A percentile compares a stretch with the other conserved stretches of the same genome.
phyloP scores from a whole-genome alignment of 2,888 invertebrate species.

The Pardosa pseudoannulata region DNA sequence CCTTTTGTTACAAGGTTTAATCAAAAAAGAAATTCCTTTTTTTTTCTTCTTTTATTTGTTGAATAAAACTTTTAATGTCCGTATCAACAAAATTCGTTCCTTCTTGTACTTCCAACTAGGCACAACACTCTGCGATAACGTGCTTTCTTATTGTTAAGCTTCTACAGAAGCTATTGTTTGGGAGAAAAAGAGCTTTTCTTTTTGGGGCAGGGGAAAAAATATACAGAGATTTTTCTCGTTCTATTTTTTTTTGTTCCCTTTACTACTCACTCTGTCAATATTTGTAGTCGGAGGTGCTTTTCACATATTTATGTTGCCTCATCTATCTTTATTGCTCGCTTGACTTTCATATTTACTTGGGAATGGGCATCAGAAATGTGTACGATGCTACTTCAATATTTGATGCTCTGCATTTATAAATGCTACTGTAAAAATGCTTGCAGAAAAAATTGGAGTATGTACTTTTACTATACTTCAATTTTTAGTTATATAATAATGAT shows the following conservation, averaged over 20 bases:
- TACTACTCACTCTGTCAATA: not conserved
- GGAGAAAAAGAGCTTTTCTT: not conserved
- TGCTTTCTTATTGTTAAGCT: not conserved
- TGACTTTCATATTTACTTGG: not conserved
- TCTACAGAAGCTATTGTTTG: not conserved
- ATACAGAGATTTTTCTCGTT: not conserved
- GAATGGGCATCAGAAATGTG: not conserved
- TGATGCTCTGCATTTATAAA: not conserved
- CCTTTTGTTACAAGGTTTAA: not conserved
- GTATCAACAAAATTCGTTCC: not conserved
- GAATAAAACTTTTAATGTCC: not conserved
- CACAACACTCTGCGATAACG: not conserved
- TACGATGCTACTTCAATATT: not conserved
- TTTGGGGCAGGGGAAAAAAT: not conserved
- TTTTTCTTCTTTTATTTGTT: not conserved
- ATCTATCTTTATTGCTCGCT: not conserved
- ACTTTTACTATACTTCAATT: too few relatives aligned
- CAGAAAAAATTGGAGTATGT: too few relatives aligned
- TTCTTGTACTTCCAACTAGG: not conserved
- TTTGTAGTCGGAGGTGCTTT: not conserved
- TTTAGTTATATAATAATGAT: too few relatives aligned
- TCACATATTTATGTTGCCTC: not conserved
- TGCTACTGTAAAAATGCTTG: too few relatives aligned
- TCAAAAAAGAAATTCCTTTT: not conserved
- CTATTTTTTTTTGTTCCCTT: too few relatives aligned